These are phyloP conservation scores for Seladonia tumulorum DNA, from an alignment of 2,888 invertebrate genomes.

Conservation along the genomic window DNA sequence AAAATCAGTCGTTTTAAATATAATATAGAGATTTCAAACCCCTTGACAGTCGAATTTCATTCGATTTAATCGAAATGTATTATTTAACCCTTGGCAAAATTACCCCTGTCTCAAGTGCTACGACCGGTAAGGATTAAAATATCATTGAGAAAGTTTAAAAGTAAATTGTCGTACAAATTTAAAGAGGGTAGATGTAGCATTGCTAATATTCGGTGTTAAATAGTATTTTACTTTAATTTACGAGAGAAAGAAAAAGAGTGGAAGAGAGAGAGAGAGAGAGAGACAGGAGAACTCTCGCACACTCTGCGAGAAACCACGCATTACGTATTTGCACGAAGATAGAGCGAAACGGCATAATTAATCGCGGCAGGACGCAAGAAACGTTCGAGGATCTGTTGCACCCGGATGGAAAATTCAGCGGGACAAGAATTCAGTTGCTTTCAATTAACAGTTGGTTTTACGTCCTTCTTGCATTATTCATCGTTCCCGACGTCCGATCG, in stretches of 20 bases:
- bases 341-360: constrained; percentile 48
- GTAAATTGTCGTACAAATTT: not conserved
- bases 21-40: not conserved
- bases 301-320: not conserved
- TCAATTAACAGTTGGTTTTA: constrained; percentile 22
- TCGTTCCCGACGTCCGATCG: not conserved
- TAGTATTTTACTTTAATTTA: too few species aligned
- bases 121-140: not conserved
- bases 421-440: constrained; percentile 17
- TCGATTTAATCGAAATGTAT: not conserved
- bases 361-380: constrained; percentile 33
- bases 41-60: not conserved
- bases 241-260: not conserved
- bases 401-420: not conserved
- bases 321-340: constrained; percentile 7
- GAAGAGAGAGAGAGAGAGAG: not conserved
- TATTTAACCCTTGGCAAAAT: not conserved
- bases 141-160: too few species aligned
- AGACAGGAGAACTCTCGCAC: not conserved
- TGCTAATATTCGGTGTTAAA: too few species aligned
- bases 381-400: not conserved
- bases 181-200: not conserved
- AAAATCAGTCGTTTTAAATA: not conserved
- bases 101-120: too few species aligned
- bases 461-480: not conserved